Percentiles rank a stretch among this genome's conserved stretches.
Conservation (phyloP, 1,140 invertebrate genomes). For the Aphis craccivora region DNA sequence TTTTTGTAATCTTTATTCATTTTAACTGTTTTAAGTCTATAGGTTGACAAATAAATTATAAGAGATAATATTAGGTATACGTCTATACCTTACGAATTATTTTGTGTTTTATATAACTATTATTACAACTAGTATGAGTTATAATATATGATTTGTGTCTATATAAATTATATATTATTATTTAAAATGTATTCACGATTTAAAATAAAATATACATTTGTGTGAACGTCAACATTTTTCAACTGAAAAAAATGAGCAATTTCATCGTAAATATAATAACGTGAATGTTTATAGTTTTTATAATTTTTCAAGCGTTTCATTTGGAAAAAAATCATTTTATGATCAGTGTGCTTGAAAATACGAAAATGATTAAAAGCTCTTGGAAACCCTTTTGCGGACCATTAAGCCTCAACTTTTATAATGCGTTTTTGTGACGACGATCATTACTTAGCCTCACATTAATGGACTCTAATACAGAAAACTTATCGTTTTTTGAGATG, state of each 20-base stretch:
- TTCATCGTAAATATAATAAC: neutral
- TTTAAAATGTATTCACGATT: neutral
- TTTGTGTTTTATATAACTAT: neutral
- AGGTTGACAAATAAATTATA: neutral
- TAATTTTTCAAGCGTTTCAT: slow-evolving; percentile 27
- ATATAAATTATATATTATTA: neutral
- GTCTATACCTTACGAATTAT: neutral
- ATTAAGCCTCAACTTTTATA: slow-evolving; percentile 38
- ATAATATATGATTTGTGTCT: neutral
- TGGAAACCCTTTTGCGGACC: slow-evolving; percentile 28
- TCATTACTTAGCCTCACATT: slow-evolving; percentile 24
- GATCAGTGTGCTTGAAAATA: neutral
- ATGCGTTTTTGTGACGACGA: slow-evolving; percentile 15
- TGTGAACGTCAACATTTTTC: neutral
- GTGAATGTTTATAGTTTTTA: neutral
- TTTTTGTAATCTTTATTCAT: neutral
- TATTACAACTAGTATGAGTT: neutral
- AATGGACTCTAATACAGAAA: neutral
- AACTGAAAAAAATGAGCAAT: neutral
- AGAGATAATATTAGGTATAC: neutral
- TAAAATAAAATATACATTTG: neutral
- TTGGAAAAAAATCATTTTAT: neutral
- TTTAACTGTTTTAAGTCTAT: neutral
- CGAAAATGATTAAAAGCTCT: slow-evolving; percentile 40
- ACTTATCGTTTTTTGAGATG: neutral